Conservation (phyloP, 2,888 invertebrate species). For the Drosophila yooni region DNA sequence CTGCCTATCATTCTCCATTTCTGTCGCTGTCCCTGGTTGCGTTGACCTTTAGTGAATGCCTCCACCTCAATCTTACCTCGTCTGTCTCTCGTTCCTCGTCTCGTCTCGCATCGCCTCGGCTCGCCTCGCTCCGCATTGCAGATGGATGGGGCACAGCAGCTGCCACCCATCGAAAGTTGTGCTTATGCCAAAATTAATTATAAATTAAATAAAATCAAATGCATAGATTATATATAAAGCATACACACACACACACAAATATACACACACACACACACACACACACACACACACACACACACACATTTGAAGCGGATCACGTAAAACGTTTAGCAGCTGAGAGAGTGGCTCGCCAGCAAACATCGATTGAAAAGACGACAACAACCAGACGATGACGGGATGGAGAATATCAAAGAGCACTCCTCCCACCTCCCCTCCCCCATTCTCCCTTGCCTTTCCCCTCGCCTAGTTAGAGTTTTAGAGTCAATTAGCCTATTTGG, state of each 20-base stretch:
- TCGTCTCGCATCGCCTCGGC: background rate
- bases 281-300: background rate
- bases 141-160: slow-evolving; percentile 60
- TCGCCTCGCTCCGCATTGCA: slow-evolving; percentile 28
- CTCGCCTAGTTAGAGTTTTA: background rate
- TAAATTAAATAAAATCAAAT: slow-evolving; percentile 61
- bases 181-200: slow-evolving; percentile 81
- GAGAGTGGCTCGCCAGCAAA: background rate
- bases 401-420: background rate
- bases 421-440: background rate
- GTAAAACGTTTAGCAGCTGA: slow-evolving; percentile 32
- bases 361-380: background rate
- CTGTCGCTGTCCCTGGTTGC: slow-evolving; percentile 2
- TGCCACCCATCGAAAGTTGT: slow-evolving; percentile 62
- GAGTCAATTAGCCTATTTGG: background rate
- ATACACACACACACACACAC: background rate
- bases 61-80: slow-evolving; percentile 43
- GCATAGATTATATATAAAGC: slow-evolving; percentile 26
- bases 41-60: slow-evolving; percentile 41
- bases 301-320: slow-evolving; percentile 35
- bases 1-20: background rate
- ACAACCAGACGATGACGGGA: background rate
- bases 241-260: background rate
- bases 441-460: background rate
- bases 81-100: background rate